Percentiles rank a stretch among this genome's conserved stretches.
Conservation (phyloP, 2,888 invertebrate genomes). For the Rhingia campestris region DNA sequence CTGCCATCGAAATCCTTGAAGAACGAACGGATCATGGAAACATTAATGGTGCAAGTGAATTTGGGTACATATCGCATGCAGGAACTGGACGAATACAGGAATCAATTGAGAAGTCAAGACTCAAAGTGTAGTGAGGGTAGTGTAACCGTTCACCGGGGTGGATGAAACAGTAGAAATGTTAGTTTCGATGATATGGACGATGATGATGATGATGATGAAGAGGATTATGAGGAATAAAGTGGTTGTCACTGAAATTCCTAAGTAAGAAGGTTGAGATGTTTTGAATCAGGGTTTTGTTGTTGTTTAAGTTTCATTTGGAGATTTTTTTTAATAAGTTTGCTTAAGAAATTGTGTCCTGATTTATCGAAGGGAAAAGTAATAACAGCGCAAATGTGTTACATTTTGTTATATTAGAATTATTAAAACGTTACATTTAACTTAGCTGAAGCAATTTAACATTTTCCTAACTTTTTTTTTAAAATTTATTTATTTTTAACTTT, state of each 20-base stretch:
- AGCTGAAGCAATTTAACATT: too few relatives aligned
- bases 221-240: constrained; percentile 36
- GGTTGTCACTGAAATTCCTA: not conserved
- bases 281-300: not conserved
- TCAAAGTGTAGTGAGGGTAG: constrained; percentile 91
- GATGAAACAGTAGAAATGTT: constrained; percentile 83
- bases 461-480: too few relatives aligned
- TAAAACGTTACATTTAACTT: too few relatives aligned
- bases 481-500: too few relatives aligned
- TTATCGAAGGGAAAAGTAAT: too few relatives aligned
- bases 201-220: constrained; percentile 42
- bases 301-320: not conserved
- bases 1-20: constrained; percentile 96
- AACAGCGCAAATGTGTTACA: too few relatives aligned
- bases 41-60: constrained; percentile 96
- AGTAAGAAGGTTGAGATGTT: not conserved
- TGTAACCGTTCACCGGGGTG: constrained; percentile 83
- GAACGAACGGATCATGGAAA: constrained; percentile 95
- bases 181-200: constrained; percentile 79
- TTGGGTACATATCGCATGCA: constrained; percentile 96
- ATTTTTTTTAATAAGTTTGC: too few relatives aligned
- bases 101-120: constrained; percentile 93
- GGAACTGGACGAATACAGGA: constrained; percentile 94
- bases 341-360: too few relatives aligned
- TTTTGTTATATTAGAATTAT: too few relatives aligned